A percentile compares a stretch with the other conserved stretches of the same genome.
Evolutionary conservation across 1,140 invertebrate genomes (phyloP).

Genomic region (Diorhabda sublineata): DNA sequence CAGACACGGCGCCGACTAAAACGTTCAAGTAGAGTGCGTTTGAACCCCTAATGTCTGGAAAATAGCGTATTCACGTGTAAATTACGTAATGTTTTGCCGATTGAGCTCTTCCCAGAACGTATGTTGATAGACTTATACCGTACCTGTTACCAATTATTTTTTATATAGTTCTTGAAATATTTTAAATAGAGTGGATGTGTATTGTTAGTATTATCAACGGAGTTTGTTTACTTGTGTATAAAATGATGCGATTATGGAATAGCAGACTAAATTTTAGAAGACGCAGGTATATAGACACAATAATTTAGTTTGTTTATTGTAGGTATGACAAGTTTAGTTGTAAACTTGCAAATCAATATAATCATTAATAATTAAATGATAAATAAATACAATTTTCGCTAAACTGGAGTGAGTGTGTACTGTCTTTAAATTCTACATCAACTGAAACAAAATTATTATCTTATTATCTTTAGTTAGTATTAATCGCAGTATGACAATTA

Average conservation of each 20-base stretch:
- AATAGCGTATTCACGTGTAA: not conserved
- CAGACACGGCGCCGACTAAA: not conserved
- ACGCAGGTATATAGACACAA: slow-evolving; percentile 26
- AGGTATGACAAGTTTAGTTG: too few relatives aligned
- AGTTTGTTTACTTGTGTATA: slow-evolving; percentile 5
- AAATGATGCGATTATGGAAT: slow-evolving; percentile 40
- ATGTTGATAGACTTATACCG: not conserved
- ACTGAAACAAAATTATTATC: too few relatives aligned
- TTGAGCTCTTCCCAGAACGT: not conserved
- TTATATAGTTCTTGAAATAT: not conserved
- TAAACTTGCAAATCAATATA: too few relatives aligned
- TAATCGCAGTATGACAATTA: too few relatives aligned
- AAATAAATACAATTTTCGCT: too few relatives aligned
- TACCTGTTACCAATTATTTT: not conserved
- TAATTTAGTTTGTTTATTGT: too few relatives aligned
- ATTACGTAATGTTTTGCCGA: not conserved
- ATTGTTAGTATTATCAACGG: not conserved
- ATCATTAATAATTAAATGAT: too few relatives aligned
- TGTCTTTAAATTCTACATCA: too few relatives aligned
- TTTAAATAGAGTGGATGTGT: not conserved
- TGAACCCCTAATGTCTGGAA: not conserved
- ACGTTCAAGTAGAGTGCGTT: not conserved
- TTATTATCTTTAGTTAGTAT: too few relatives aligned
- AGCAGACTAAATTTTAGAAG: slow-evolving; percentile 37
- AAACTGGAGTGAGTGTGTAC: too few relatives aligned